phyloP scores from a whole-genome alignment of 2,888 invertebrate species.

The Dryobota labecula region DNA sequence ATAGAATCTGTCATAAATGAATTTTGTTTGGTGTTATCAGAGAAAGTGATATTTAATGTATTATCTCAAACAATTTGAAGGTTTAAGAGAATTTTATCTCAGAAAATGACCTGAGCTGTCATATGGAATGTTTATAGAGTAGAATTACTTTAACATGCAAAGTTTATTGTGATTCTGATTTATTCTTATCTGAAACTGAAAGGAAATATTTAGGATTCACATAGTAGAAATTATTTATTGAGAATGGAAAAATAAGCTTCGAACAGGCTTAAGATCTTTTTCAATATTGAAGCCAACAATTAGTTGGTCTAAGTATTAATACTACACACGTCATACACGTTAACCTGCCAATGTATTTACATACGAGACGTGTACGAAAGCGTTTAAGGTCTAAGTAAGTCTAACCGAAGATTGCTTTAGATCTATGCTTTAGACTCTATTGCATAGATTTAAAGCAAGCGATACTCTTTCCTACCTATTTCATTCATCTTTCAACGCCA shows the following conservation, averaged over 20 bases:
- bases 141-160: too few species aligned
- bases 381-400: too few species aligned
- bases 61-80: constrained; percentile 13
- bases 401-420: too few species aligned
- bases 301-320: background rate
- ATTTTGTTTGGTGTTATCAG: constrained; percentile 27
- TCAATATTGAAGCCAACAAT: background rate
- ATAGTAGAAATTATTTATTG: background rate
- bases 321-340: too few species aligned
- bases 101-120: background rate
- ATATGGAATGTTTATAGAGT: too few species aligned
- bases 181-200: background rate
- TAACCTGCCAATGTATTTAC: background rate
- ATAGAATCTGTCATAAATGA: constrained; percentile 45
- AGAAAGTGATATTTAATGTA: constrained; percentile 20
- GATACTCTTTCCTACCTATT: background rate
- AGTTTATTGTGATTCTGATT: background rate
- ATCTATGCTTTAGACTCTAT: too few species aligned
- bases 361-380: background rate
- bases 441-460: background rate
- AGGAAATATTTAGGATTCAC: background rate
- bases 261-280: too few species aligned
- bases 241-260: background rate
- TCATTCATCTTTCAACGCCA: background rate
- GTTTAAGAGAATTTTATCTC: background rate